Evolutionary conservation across 1,140 invertebrate genomes (phyloP).

Genomic region (Varroa destructor): DNA sequence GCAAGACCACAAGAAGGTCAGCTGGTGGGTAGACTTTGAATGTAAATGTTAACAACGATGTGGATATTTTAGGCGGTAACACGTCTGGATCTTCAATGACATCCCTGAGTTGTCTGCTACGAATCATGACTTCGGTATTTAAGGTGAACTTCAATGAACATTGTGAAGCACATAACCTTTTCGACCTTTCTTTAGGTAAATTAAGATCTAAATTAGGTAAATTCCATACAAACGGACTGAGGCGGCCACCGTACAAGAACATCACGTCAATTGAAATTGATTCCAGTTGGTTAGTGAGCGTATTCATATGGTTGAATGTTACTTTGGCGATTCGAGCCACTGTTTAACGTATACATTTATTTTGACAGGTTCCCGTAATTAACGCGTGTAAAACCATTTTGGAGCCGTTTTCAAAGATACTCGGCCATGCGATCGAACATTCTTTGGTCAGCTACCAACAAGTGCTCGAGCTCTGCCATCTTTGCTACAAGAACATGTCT

Average conservation of each 20-base stretch:
- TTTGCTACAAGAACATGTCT: conserved; percentile 71
- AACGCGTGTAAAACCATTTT: conserved; percentile 49
- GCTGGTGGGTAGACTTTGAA: too few relatives aligned
- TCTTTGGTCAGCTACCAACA: conserved; percentile 66
- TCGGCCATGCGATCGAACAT: conserved; percentile 78
- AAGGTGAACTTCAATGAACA: conserved; percentile 49
- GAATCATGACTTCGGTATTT: conserved; percentile 35
- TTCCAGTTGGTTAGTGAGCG: too few relatives aligned
- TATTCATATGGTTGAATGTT: too few relatives aligned
- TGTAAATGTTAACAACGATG: neutral
- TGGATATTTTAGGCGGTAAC: conserved; percentile 67
- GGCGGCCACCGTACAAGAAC: too few relatives aligned
- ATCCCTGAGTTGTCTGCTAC: conserved; percentile 29
- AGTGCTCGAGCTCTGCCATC: conserved; percentile 71
- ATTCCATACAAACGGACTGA: too few relatives aligned
- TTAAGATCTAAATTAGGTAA: neutral
- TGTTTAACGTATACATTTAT: neutral
- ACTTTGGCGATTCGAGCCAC: neutral
- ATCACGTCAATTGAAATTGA: too few relatives aligned
- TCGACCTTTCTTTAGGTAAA: neutral
- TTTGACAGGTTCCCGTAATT: conserved; percentile 7
- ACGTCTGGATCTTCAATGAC: conserved; percentile 40
- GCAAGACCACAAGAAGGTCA: too few relatives aligned
- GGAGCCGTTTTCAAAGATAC: conserved; percentile 89
- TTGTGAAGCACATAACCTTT: neutral